Evolutionary conservation across 2,797 vertebrate genomes (phyloP).

Genomic region (Halcyon smyrnensis): DNA sequence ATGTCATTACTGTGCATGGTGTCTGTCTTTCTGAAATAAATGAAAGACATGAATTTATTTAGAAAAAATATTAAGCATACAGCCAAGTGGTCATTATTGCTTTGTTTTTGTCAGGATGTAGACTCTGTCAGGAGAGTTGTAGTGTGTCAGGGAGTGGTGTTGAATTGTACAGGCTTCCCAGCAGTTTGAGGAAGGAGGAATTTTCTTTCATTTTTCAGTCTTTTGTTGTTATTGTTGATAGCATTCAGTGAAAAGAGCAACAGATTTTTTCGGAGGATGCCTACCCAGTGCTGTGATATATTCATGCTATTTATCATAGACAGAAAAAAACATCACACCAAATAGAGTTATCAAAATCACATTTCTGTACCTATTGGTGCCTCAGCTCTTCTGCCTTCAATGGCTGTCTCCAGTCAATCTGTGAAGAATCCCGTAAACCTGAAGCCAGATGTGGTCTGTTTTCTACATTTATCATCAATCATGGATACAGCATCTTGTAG

Average conservation of each 20-base stretch:
- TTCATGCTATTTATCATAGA: neutral
- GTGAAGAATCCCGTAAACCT: conserved; percentile 31
- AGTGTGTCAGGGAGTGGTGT: neutral
- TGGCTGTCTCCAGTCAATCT: conserved; percentile 1
- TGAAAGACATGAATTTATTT: neutral
- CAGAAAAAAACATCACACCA: neutral
- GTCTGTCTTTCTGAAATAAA: neutral
- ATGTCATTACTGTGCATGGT: neutral
- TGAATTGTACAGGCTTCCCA: neutral
- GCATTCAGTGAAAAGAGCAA: neutral
- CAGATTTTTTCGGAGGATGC: neutral
- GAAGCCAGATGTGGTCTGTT: conserved; percentile 56
- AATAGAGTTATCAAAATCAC: conserved; percentile 42
- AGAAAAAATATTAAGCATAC: neutral
- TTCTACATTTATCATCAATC: conserved; percentile 30
- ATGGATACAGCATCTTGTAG: neutral
- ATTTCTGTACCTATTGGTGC: neutral
- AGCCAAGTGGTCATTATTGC: neutral
- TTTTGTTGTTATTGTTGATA: neutral
- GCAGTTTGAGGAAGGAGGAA: neutral
- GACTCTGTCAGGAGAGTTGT: neutral
- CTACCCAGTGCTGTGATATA: neutral
- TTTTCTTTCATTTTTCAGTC: neutral
- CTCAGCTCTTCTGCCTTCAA: neutral
- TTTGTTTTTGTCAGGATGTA: neutral